Percentiles rank a stretch among this genome's conserved stretches.
phyloP scores from a whole-genome alignment of 1,140 invertebrate species.

The Chrysopa pallens region DNA sequence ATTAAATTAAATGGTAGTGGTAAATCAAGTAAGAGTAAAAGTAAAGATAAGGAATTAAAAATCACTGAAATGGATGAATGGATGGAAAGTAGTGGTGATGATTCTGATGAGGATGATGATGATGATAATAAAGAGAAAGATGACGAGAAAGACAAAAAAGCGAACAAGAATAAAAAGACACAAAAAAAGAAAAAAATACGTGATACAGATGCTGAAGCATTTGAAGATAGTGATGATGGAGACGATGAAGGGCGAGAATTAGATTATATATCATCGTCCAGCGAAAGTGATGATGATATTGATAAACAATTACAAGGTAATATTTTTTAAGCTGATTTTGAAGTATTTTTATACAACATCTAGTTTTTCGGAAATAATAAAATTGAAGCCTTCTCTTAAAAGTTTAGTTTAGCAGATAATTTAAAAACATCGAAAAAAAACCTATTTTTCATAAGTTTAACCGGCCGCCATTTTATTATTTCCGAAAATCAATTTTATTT shows the following conservation, averaged over 20 bases:
- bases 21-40: conserved; percentile 29
- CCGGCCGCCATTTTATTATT: no score
- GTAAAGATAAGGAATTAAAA: conserved; percentile 42
- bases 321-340: no score
- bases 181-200: conserved; percentile 61
- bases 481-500: no score
- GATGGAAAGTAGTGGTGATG: conserved; percentile 63
- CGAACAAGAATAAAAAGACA: conserved; percentile 36
- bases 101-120: conserved; percentile 40
- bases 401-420: no score
- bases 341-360: no score
- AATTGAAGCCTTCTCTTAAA: no score
- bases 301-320: conserved; percentile 24
- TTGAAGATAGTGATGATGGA: conserved; percentile 92
- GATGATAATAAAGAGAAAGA: conserved; percentile 45
- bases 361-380: no score
- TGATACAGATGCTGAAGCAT: conserved; percentile 67
- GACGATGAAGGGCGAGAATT: conserved; percentile 85
- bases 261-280: conserved; percentile 74
- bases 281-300: conserved; percentile 58
- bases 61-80: conserved; percentile 91
- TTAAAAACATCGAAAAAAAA: no score
- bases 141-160: conserved; percentile 46
- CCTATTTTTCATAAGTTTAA: no score
- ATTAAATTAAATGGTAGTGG: conserved; percentile 30